Conservation (phyloP, 2,797 vertebrate species). For the Xenopus petersii region DNA sequence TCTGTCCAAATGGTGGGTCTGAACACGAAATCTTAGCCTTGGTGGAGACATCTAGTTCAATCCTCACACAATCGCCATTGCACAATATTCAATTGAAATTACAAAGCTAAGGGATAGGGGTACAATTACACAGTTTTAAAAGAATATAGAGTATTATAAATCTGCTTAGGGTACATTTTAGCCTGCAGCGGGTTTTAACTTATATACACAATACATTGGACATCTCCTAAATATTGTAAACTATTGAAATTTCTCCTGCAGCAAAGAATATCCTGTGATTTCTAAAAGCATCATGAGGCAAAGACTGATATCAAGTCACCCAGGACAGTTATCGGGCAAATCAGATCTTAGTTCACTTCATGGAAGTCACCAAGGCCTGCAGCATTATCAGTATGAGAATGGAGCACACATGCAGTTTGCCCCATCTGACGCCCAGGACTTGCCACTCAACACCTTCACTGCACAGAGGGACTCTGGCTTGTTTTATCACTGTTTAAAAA, state of each 20-base stretch:
- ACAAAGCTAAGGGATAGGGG: too few relatives aligned
- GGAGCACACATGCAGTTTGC: conserved; percentile 77
- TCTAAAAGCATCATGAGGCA: conserved; percentile 94
- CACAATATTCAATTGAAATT: too few relatives aligned
- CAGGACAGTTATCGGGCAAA: conserved; percentile 81
- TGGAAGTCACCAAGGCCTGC: conserved; percentile 79
- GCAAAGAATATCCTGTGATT: conserved; percentile 95
- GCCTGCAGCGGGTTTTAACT: too few relatives aligned
- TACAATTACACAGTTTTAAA: too few relatives aligned
- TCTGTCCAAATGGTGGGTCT: too few relatives aligned
- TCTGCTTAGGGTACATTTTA: too few relatives aligned
- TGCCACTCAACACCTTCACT: conserved; percentile 79
- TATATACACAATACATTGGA: too few relatives aligned
- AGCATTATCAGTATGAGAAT: conserved; percentile 90
- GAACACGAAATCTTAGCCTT: too few relatives aligned
- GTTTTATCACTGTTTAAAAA: conserved; percentile 95
- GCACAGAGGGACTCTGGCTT: conserved; percentile 85
- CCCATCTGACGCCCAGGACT: conserved; percentile 78
- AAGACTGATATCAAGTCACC: conserved; percentile 84
- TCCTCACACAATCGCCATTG: too few relatives aligned
- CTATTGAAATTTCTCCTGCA: conserved; percentile 51
- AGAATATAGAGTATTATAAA: too few relatives aligned
- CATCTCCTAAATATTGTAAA: background rate
- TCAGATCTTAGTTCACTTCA: conserved; percentile 79
- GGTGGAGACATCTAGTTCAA: too few relatives aligned